Conservation (phyloP, 2,797 vertebrate genomes). For the Podargus strigoides region DNA sequence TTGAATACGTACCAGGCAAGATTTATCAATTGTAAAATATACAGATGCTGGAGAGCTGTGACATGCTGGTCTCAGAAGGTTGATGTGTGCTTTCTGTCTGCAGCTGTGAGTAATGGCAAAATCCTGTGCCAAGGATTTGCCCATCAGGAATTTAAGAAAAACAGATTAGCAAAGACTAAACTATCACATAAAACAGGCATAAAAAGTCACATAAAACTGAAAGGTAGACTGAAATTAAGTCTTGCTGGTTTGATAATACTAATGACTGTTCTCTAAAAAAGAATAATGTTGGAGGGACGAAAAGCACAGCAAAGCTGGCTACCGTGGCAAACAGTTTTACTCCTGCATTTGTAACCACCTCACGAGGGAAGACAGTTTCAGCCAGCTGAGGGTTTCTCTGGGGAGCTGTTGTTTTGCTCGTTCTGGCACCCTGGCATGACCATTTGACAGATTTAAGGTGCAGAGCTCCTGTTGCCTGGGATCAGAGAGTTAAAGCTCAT, state of each 20-base stretch:
- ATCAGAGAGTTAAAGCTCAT: accelerated
- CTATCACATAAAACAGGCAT: background rate
- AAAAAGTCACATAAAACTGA: conserved; percentile 1
- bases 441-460: background rate
- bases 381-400: background rate
- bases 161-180: conserved; percentile 5
- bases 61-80: conserved; percentile 58
- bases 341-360: background rate
- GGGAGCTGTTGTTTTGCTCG: background rate
- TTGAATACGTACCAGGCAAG: conserved; percentile 39
- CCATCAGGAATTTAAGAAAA: background rate
- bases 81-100: conserved; percentile 37
- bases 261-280: background rate
- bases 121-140: background rate
- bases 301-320: background rate
- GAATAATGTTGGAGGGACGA: accelerated
- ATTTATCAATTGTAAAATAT: conserved; percentile 55
- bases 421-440: background rate
- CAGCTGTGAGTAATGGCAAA: conserved; percentile 52
- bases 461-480: background rate
- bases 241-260: background rate
- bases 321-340: background rate
- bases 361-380: background rate
- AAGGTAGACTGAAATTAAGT: conserved; percentile 20
- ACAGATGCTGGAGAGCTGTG: conserved; percentile 39